phyloP scores from a whole-genome alignment of 1,140 invertebrate species.

The Pomacea maculata region DNA sequence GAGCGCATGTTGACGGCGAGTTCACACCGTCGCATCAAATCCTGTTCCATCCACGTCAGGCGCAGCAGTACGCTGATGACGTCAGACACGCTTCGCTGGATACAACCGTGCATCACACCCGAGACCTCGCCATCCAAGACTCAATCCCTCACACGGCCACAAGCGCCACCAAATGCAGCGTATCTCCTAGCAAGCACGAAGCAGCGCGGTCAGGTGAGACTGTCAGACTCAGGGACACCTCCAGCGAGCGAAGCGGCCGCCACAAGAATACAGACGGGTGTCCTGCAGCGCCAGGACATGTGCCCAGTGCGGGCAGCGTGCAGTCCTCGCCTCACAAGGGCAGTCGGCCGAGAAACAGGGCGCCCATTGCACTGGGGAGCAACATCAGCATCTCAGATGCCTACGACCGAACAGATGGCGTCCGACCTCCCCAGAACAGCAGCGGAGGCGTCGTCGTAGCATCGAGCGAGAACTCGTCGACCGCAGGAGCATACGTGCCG shows the following conservation, averaged over 20 bases:
- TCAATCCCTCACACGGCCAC: constrained; percentile 25
- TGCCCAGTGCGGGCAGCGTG: constrained; percentile 33
- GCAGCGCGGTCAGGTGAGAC: constrained; percentile 1
- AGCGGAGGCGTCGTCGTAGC: neutral
- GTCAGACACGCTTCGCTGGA: neutral
- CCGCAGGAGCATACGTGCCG: neutral
- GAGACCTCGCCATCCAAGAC: constrained; percentile 7
- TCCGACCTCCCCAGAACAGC: neutral
- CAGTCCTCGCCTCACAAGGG: constrained; percentile 13
- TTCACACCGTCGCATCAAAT: constrained; percentile 5
- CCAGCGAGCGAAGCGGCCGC: neutral
- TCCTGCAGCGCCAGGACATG: constrained; percentile 17
- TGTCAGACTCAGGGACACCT: neutral
- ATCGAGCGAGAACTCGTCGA: neutral
- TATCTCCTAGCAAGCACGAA: constrained; percentile 29
- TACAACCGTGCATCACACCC: neutral
- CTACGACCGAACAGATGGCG: constrained; percentile 18
- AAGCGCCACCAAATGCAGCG: constrained; percentile 23
- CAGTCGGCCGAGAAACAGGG: constrained; percentile 30
- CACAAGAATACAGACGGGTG: constrained; percentile 23
- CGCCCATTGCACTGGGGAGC: constrained; percentile 43
- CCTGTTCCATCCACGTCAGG: neutral
- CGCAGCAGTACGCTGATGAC: neutral
- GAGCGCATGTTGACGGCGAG: neutral
- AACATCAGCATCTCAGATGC: constrained; percentile 48